phyloP scores from a whole-genome alignment of 92 coral and sea anemone species.

The Micromussa lordhowensis region DNA sequence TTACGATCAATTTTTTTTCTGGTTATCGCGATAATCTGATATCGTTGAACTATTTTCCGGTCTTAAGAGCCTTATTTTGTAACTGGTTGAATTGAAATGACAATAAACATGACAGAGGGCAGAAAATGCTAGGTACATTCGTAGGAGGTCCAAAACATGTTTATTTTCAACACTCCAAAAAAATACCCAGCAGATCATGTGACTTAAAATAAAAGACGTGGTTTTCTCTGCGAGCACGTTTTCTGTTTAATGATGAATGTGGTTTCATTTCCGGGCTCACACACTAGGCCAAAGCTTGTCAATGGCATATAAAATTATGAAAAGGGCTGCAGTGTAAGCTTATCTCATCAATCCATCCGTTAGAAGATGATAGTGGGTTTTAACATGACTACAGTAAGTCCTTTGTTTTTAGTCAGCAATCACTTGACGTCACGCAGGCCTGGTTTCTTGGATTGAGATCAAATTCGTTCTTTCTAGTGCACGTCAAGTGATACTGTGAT shows the following conservation, averaged over 20 bases:
- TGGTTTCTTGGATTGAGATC: background rate
- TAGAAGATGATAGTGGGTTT: background rate
- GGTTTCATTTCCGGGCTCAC: background rate
- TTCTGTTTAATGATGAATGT: background rate
- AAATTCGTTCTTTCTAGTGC: background rate
- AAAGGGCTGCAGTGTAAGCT: background rate
- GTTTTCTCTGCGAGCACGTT: background rate
- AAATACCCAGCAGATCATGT: background rate
- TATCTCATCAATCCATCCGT: background rate
- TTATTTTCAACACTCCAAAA: background rate
- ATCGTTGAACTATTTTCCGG: conserved; percentile 25
- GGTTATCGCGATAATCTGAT: conserved; percentile 18
- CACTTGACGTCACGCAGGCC: background rate
- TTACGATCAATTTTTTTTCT: background rate
- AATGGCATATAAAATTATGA: background rate
- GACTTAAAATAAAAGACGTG: background rate
- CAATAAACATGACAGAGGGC: background rate
- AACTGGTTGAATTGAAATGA: conserved; percentile 1
- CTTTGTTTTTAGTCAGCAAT: background rate
- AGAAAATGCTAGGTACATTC: background rate
- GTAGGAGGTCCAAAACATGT: conserved; percentile 4
- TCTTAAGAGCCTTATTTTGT: background rate
- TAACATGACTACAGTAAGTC: background rate
- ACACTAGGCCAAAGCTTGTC: background rate
- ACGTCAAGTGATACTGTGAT: background rate